Percentiles rank a stretch among this genome's conserved stretches.
Conservation (phyloP, 2,113 vertebrate genomes). For the Amia ocellicauda region DNA sequence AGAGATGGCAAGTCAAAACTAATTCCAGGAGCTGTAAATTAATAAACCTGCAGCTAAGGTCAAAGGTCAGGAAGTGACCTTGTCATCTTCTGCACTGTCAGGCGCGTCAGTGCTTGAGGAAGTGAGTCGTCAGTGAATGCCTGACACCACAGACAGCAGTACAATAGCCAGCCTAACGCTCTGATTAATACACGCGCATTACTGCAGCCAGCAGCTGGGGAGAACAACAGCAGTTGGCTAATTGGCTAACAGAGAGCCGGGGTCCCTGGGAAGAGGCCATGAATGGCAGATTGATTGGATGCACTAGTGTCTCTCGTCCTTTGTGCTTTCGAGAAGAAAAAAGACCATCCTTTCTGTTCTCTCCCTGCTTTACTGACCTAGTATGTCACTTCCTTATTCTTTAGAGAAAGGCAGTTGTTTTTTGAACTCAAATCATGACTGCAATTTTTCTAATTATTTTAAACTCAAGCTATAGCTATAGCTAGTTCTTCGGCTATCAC, state of each 20-base stretch:
- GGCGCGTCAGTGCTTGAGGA: slow-evolving; percentile 10
- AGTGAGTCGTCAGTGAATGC: slow-evolving; percentile 1
- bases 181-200: slow-evolving; percentile 41
- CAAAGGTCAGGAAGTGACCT: slow-evolving; percentile 33
- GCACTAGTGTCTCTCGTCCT: slow-evolving; percentile 29
- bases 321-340: slow-evolving; percentile 28
- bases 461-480: no score
- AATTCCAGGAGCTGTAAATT: slow-evolving; percentile 16
- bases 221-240: slow-evolving; percentile 47
- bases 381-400: no score
- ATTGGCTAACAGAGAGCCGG: slow-evolving; percentile 49
- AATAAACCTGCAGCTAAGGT: slow-evolving; percentile 11
- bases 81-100: slow-evolving; percentile 1
- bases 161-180: slow-evolving; percentile 32
- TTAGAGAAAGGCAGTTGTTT: no score
- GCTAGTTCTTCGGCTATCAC: no score
- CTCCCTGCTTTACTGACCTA: no score
- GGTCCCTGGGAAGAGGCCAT: slow-evolving; percentile 34
- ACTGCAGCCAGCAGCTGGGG: slow-evolving; percentile 46
- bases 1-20: slow-evolving; percentile 18
- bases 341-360: slow-evolving; percentile 17
- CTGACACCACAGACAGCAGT: neutral
- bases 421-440: no score
- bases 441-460: no score
- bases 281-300: slow-evolving; percentile 49